These are phyloP conservation scores for Ectemnius cavifrons DNA, from an alignment of 2,888 invertebrate species.

Conservation along the genomic window DNA sequence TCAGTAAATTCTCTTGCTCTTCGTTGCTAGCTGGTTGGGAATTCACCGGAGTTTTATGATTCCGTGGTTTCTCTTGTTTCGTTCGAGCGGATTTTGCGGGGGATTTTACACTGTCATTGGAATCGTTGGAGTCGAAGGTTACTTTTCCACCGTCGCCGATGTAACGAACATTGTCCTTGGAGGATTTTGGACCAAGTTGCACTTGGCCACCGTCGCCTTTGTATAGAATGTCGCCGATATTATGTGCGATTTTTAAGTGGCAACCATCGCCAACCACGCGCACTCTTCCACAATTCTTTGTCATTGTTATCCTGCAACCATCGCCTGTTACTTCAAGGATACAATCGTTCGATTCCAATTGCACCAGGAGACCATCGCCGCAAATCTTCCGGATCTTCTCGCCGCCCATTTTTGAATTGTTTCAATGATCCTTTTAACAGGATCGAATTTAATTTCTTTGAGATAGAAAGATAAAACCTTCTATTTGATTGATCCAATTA, in stretches of 20 bases:
- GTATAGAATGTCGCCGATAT: constrained; percentile 68
- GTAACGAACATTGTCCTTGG: constrained; percentile 62
- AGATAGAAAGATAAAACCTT: too few species aligned
- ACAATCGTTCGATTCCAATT: constrained; percentile 60
- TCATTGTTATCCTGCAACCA: constrained; percentile 65
- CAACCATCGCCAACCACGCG: constrained; percentile 72
- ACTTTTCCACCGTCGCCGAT: constrained; percentile 66
- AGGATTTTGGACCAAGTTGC: constrained; percentile 61
- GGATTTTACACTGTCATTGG: not conserved
- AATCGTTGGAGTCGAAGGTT: constrained; percentile 23
- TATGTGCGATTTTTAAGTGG: constrained; percentile 61
- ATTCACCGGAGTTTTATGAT: not conserved
- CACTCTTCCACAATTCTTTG: constrained; percentile 64
- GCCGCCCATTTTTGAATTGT: not conserved
- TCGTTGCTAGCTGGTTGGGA: not conserved
- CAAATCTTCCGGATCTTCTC: constrained; percentile 39
- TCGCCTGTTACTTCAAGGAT: constrained; percentile 67
- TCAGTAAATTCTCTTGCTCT: constrained; percentile 27
- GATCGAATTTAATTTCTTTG: too few species aligned
- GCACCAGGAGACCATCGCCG: constrained; percentile 67
- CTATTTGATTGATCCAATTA: not conserved
- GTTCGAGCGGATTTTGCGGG: not conserved
- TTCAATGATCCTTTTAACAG: not conserved
- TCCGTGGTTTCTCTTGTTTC: not conserved
- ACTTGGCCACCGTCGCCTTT: constrained; percentile 71